Conservation (phyloP, 2,113 vertebrate genomes). For the Bathybates hornii region DNA sequence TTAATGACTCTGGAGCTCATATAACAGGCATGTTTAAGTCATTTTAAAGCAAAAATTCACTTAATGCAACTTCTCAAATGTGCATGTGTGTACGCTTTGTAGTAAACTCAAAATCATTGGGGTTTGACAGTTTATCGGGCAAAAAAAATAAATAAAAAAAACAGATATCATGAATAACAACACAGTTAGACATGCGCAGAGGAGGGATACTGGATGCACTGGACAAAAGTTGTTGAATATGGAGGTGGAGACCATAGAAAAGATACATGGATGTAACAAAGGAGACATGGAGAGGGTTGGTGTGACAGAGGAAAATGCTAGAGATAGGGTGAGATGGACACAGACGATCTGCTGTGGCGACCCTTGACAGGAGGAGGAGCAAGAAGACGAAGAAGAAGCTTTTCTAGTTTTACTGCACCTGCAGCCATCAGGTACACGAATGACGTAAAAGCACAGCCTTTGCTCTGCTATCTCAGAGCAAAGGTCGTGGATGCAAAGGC, state of each 20-base stretch:
- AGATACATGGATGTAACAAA: background rate
- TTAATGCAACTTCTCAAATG: background rate
- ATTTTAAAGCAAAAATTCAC: background rate
- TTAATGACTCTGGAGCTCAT: background rate
- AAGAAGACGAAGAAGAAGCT: background rate
- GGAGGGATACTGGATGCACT: background rate
- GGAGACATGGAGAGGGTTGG: background rate
- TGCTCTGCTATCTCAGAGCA: background rate
- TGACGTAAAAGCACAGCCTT: background rate
- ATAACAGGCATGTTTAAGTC: background rate
- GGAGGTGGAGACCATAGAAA: background rate
- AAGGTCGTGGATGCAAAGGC: background rate
- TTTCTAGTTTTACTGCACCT: background rate
- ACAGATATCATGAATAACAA: background rate
- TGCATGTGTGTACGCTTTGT: background rate
- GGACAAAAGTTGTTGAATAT: background rate
- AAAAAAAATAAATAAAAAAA: fast-evolving
- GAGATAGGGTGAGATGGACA: background rate
- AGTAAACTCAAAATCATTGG: background rate
- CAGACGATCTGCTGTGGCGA: background rate
- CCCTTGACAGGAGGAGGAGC: background rate
- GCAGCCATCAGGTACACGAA: background rate
- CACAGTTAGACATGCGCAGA: background rate
- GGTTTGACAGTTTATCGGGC: background rate
- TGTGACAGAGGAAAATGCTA: background rate